Conservation (phyloP, 2,797 vertebrate genomes). For the Eospalax fontanierii region DNA sequence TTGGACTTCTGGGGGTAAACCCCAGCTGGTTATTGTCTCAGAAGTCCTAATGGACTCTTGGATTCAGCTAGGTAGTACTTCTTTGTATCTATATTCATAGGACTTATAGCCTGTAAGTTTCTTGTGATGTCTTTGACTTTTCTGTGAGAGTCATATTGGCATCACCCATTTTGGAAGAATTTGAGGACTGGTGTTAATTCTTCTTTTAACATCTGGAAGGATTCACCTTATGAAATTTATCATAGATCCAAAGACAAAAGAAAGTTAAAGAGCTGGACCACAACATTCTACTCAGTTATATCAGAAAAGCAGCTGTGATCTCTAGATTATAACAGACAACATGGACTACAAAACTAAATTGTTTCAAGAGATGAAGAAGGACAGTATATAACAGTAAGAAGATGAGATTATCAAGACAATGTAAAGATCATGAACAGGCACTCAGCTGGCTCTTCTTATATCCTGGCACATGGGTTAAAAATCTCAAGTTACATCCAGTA, state of each 20-base stretch:
- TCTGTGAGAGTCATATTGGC: not conserved
- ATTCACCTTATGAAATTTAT: not conserved
- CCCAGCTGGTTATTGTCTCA: not conserved
- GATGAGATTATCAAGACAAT: not conserved
- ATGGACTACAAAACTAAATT: not conserved
- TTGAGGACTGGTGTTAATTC: not conserved
- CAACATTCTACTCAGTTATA: not conserved
- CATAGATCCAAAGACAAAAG: not conserved
- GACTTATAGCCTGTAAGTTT: not conserved
- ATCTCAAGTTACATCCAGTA: not conserved
- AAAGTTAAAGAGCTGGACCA: not conserved
- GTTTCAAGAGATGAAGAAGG: not conserved
- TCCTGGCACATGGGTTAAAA: not conserved
- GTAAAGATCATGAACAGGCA: no score
- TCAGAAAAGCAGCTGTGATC: no score
- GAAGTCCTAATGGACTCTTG: not conserved
- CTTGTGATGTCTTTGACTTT: not conserved
- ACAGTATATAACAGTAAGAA: not conserved
- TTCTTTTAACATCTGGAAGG: not conserved
- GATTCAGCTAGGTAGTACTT: not conserved
- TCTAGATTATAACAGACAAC: not conserved
- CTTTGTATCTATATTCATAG: not conserved
- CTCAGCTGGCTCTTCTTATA: not conserved
- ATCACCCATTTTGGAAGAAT: not conserved
- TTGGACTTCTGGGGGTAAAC: not conserved